Evolutionary conservation across 1,140 invertebrate species (phyloP).

Genomic region (Nautilus pompilius): DNA sequence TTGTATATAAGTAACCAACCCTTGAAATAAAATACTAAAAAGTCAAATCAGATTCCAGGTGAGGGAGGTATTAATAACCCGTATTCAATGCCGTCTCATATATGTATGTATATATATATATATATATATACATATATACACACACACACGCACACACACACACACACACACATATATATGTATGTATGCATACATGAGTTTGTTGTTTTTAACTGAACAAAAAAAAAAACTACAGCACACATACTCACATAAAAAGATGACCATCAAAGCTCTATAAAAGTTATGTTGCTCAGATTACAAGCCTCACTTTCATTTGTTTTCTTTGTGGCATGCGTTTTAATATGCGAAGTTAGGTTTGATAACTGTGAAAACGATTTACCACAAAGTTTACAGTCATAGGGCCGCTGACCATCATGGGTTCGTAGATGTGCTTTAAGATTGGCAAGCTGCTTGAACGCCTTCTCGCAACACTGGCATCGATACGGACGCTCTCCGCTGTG

Average conservation of each 20-base stretch:
- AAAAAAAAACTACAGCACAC: too few relatives aligned
- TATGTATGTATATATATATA: neutral
- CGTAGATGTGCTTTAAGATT: too few relatives aligned
- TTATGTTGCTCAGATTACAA: neutral
- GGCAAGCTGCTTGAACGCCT: constrained; percentile 96
- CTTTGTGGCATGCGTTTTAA: neutral
- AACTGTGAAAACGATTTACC: neutral
- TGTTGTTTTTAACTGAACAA: neutral
- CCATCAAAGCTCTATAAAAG: too few relatives aligned
- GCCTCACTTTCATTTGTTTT: neutral
- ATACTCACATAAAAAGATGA: too few relatives aligned
- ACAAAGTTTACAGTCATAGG: constrained; percentile 6
- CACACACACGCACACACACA: too few relatives aligned
- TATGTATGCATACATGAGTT: neutral
- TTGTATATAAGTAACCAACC: too few relatives aligned
- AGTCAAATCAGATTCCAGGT: too few relatives aligned
- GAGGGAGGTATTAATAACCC: too few relatives aligned
- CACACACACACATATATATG: neutral
- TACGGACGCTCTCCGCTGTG: constrained; percentile 98
- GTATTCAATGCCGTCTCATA: neutral
- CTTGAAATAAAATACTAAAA: too few relatives aligned
- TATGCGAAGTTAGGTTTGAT: neutral
- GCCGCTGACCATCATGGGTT: too few relatives aligned
- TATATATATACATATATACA: neutral
- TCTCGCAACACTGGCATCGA: constrained; percentile 93